phyloP scores from a whole-genome alignment of 1,140 invertebrate species.

The Caenorhabditis elegans region WBcel235 BX284605.5:11150001-11150500 shows the following conservation, averaged over 20 bases:
- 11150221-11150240: conserved; percentile 1
- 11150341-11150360: too few species aligned
- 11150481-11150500: not conserved
- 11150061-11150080: conserved; percentile 12
- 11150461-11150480: not conserved
- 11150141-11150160: conserved; percentile 18
- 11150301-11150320: not conserved
- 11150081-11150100: conserved; percentile 7
- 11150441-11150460: not conserved
- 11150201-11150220: not conserved
- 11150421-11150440: not conserved
- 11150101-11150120: not conserved
- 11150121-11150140: conserved; percentile 1
- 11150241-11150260: not conserved
- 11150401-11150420: too few species aligned
- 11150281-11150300: not conserved
- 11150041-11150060: not conserved
- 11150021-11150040: not conserved
- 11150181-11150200: not conserved
- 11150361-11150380: too few species aligned
- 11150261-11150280: not conserved
- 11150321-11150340: not conserved
- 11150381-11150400: too few species aligned
- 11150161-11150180: conserved; percentile 7
- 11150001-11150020: not conserved